Base-by-base conservation (phyloP, 92 coral and sea anemone genomes). In the Virgularia gustaviana region DNA sequence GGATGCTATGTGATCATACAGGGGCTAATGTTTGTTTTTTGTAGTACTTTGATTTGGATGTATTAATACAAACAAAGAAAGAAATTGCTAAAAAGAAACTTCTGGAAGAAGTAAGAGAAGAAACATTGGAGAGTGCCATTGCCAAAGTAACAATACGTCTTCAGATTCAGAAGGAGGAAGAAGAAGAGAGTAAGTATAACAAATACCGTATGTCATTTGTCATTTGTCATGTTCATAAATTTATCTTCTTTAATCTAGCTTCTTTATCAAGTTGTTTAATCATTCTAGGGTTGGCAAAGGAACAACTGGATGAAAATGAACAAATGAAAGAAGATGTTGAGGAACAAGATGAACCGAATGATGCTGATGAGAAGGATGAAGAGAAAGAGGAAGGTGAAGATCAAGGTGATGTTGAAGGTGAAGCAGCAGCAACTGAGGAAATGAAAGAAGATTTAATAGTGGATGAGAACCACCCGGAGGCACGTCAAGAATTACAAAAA, bases 401-500 rank as follows among this genome's bases (percentile, higher is more conserved):
- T 4, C 72, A 43, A 4, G 64, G 16, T 5, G 70, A 12, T 42
- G 57, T 42, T 24, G 57, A 20, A 39, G 64, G 53, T 9, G 63
- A 36, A 23, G 33, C 30, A 6, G 43, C 38, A 30, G 79, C 52
- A 19, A 57, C 62, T 63, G 77, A 54, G 2, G 70, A 4, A 44
- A 10, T 71, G 52, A 36, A 58, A 29, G 87, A 82, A 37, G 83
- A 84, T 33, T 18, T 83, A 0, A 74, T 92, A 25, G 61, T 49
- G 19, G 96, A 92, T 63, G 86, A 85, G 49, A 86, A 86, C 52
- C 96, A 92, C 37, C 98, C 98, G 12, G 92, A 86, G 83, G 98
- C 41, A 42, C 36, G 38, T n/a, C n/a, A n/a, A n/a, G n/a, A n/a
- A n/a, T n/a, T n/a, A n/a, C n/a, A n/a, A 11, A n/a, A 43, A n/a